Base-by-base conservation (phyloP, 2,888 invertebrate genomes). In the Dorcus hopei region DNA sequence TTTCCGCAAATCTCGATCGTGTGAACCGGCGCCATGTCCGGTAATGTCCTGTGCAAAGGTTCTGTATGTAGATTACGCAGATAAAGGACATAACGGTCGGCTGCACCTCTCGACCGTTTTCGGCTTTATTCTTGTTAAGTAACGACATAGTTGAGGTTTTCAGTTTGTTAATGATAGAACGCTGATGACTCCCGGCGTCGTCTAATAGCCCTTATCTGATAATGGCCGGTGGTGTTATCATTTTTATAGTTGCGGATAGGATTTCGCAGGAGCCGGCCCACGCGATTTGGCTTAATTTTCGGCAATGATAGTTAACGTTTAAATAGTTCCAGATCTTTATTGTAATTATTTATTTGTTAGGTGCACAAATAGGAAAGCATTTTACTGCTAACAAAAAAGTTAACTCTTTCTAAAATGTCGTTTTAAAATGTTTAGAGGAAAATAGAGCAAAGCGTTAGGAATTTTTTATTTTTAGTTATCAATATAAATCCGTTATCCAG, bases 81-180 rank as follows among this genome's bases (percentile, higher is more conserved):
- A 76, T 76, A 77, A 76, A 76, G 76, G 76, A 75, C 73, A 74
- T 69, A 73, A 76, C 75, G 77, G 72, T 77, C 70, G 70, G 75
- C 70, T 75, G 75, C 75, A 71, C 70, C 71, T 72, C 73, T 70
- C 71, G 71, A 68, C 74, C 75, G 71, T 76, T 74, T 70, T 70
- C 71, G 73, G 74, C 74, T 75, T 74, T 74, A 74, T 74, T 74
- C 73, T 74, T 72, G 73, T 71, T 74, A 75, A 74, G 75, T 74
- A 75, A 76, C 74, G 74, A 75, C 72, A 74, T 76, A 74, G 75
- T 74, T 76, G 76, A 74, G 76, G 75, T 75, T 74, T 73, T 68
- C 69, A 68, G 71, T 72, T 33, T 73, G 74, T 73, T 74, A 75
- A 74, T 75, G 74, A 70, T 73, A 67, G 67, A 72, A 66, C 71